phyloP scores from a whole-genome alignment of 2,888 invertebrate species.

The Hartigia nigra region DNA sequence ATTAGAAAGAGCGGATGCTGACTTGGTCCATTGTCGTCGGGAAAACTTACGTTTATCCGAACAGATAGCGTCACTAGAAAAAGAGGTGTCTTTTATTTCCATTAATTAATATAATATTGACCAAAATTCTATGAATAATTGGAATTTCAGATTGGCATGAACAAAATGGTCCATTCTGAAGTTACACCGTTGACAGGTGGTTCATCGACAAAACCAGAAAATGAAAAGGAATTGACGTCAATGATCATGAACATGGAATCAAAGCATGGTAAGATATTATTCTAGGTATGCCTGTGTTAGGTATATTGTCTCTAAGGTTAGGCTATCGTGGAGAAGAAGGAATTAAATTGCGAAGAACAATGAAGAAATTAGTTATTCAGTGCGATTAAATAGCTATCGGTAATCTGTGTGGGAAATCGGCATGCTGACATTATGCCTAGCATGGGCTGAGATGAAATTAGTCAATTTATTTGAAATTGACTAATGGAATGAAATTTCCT shows the following conservation, averaged over 20 bases:
- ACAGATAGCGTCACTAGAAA: constrained; percentile 82
- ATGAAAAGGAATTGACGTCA: constrained; percentile 78
- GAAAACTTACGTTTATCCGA: constrained; percentile 83
- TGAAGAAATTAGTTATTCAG: neutral
- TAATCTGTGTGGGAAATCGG: constrained; percentile 61
- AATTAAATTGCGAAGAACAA: neutral
- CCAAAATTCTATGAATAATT: neutral
- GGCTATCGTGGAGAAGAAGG: constrained; percentile 5
- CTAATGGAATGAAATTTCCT: constrained; percentile 67
- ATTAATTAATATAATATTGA: constrained; percentile 2
- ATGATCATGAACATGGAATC: constrained; percentile 84
- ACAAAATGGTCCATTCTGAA: constrained; percentile 53
- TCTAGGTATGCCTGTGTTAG: constrained; percentile 56
- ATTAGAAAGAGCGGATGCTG: constrained; percentile 83
- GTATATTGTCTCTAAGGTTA: constrained; percentile 54
- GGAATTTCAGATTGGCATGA: constrained; percentile 59
- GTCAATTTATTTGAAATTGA: constrained; percentile 49
- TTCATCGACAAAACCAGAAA: constrained; percentile 29
- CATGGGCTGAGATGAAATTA: constrained; percentile 52
- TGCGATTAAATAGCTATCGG: neutral
- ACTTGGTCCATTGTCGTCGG: constrained; percentile 81
- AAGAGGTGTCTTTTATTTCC: constrained; percentile 72
- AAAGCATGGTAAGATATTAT: constrained; percentile 79
- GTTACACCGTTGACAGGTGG: constrained; percentile 26
- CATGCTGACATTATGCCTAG: constrained; percentile 62